Evolutionary conservation across 2,113 vertebrate species (phyloP).

Genomic region (Thunnus maccoyii): DNA sequence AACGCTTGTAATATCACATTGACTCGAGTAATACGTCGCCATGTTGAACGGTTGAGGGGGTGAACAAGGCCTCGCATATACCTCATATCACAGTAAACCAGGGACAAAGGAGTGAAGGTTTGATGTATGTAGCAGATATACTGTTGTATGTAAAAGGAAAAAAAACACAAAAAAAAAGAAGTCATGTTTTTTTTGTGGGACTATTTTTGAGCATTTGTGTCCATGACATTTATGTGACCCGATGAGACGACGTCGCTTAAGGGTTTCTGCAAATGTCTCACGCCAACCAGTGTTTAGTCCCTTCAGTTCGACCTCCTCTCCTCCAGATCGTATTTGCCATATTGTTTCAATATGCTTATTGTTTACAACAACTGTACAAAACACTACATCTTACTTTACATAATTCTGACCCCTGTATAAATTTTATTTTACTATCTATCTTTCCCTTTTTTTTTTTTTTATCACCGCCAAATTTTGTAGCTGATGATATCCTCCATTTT

Average conservation of each 20-base stretch:
- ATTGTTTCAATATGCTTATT: constrained; percentile 70
- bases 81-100: constrained; percentile 86
- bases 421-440: constrained; percentile 64
- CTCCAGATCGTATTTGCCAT: constrained; percentile 59
- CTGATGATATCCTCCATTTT: constrained; percentile 71
- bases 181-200: constrained; percentile 61
- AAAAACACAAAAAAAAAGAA: constrained; percentile 24
- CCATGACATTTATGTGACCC: constrained; percentile 60
- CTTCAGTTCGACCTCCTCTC: constrained; percentile 45
- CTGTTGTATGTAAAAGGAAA: constrained; percentile 62
- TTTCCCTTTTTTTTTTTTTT: constrained; percentile 31
- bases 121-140: constrained; percentile 79
- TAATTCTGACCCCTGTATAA: constrained; percentile 67
- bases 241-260: constrained; percentile 19
- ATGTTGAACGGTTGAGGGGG: constrained; percentile 57
- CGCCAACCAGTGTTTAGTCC: constrained; percentile 75
- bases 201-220: constrained; percentile 63
- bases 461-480: constrained; percentile 80
- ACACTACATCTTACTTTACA: constrained; percentile 80
- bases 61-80: constrained; percentile 77
- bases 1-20: constrained; percentile 69
- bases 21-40: constrained; percentile 36
- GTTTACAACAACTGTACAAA: constrained; percentile 83
- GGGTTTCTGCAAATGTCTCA: constrained; percentile 69
- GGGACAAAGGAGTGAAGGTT: constrained; percentile 73